A percentile compares a stretch with the other conserved stretches of the same genome.
Evolutionary conservation across 2,113 vertebrate species (phyloP).

Genomic region (Colaptes auratus): DNA sequence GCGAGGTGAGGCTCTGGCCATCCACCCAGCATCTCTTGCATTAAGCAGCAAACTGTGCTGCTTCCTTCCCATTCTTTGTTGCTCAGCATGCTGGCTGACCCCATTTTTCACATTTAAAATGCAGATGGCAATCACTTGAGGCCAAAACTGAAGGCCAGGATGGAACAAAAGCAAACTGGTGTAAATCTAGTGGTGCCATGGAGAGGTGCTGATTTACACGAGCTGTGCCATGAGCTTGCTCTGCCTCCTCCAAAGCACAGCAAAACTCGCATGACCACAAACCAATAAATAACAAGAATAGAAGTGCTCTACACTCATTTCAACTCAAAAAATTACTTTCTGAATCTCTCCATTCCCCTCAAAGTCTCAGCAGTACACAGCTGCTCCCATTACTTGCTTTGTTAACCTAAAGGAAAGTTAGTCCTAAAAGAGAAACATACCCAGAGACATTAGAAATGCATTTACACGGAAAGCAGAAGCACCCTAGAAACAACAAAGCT

Average conservation of each 20-base stretch:
- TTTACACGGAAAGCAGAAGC: not conserved
- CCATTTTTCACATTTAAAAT: not conserved
- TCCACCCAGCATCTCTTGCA: not conserved
- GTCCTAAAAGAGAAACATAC: not conserved
- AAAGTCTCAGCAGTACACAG: constrained; percentile 10
- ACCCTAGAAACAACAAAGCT: not conserved
- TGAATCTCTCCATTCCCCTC: constrained; percentile 2
- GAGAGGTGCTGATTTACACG: not conserved
- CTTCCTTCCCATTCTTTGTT: not conserved
- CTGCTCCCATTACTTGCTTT: constrained; percentile 18
- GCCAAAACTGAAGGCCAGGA: not conserved
- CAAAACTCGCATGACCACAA: not conserved
- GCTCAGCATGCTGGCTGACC: not conserved
- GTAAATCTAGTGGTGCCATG: not conserved
- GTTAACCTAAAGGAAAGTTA: not conserved
- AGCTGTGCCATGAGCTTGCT: not conserved
- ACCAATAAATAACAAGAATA: constrained; percentile 50
- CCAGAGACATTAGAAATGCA: not conserved
- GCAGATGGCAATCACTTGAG: not conserved
- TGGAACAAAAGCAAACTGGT: not conserved
- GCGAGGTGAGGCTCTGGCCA: not conserved
- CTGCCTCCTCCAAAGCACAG: not conserved
- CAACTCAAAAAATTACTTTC: constrained; percentile 39
- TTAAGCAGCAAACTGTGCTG: not conserved
- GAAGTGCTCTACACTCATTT: not conserved